Conservation (phyloP, 2,888 invertebrate genomes). For the Sinohyriopsis cumingii region DNA sequence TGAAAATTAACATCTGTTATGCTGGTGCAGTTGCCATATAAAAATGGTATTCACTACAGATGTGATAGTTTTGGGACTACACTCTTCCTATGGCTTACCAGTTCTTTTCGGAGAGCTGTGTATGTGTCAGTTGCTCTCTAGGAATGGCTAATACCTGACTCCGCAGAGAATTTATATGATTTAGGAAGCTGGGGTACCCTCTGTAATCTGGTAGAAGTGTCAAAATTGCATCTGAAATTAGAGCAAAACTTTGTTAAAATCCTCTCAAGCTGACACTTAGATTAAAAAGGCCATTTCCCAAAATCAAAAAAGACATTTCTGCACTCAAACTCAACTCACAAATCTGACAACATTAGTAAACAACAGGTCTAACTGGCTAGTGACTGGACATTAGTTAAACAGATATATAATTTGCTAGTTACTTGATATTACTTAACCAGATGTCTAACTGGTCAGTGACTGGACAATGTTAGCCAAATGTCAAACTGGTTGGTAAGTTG, state of each 20-base stretch:
- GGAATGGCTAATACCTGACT: slow-evolving; percentile 82
- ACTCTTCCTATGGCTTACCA: slow-evolving; percentile 75
- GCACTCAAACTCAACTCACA: too few relatives aligned
- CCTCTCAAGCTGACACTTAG: background rate
- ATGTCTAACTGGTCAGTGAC: too few relatives aligned
- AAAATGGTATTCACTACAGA: background rate
- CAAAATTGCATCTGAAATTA: slow-evolving; percentile 43
- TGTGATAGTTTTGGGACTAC: background rate
- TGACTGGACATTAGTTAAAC: too few relatives aligned
- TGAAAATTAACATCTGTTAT: background rate
- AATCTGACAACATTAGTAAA: too few relatives aligned
- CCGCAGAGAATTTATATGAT: slow-evolving; percentile 79
- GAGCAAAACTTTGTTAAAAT: background rate
- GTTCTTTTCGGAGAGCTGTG: slow-evolving; percentile 84
- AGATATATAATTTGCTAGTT: too few relatives aligned
- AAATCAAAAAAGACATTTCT: too few relatives aligned
- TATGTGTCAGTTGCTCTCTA: slow-evolving; percentile 81
- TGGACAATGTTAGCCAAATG: too few relatives aligned
- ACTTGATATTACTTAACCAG: too few relatives aligned
- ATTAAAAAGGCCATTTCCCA: background rate
- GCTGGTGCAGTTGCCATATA: background rate
- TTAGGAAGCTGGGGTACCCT: slow-evolving; percentile 75
- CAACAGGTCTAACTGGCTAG: too few relatives aligned
- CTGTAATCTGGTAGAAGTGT: slow-evolving; percentile 62
- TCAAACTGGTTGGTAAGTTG: too few relatives aligned